Evolutionary conservation across 2,113 vertebrate species (phyloP).

Genomic region (Eublepharis macularius): DNA sequence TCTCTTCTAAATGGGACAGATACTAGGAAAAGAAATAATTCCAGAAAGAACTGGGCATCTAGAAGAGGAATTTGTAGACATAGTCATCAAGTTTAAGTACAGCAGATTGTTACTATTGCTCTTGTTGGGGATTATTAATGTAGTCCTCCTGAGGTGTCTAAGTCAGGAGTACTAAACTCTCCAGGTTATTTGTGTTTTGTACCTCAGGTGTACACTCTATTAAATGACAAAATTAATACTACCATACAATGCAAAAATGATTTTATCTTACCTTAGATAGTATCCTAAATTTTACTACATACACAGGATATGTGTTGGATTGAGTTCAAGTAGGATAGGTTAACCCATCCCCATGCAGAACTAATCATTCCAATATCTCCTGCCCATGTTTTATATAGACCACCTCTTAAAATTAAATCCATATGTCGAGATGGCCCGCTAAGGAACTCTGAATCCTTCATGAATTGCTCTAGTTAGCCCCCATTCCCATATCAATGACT

Average conservation of each 20-base stretch:
- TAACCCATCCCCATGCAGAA: not conserved
- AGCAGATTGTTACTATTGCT: not conserved
- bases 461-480: slow-evolving; percentile 60
- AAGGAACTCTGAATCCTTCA: slow-evolving; percentile 40
- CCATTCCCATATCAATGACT: slow-evolving; percentile 66
- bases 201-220: not conserved
- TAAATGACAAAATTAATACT: not conserved
- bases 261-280: not conserved
- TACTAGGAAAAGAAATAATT: not conserved
- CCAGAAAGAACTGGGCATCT: not conserved
- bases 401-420: slow-evolving; percentile 59
- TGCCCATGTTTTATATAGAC: slow-evolving; percentile 35
- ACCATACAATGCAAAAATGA: fast-evolving
- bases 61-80: not conserved
- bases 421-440: slow-evolving; percentile 49
- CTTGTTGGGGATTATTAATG: not conserved
- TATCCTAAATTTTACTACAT: slow-evolving; percentile 7
- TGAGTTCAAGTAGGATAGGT: slow-evolving; percentile 1
- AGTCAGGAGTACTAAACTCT: not conserved
- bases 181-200: not conserved
- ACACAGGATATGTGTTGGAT: not conserved
- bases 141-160: not conserved
- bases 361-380: slow-evolving; percentile 40
- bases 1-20: not conserved
- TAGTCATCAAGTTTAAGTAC: not conserved